Percentiles rank a stretch among this genome's conserved stretches.
Evolutionary conservation across 2,888 invertebrate genomes (phyloP).

Genomic region (Pyrrhia umbra): DNA sequence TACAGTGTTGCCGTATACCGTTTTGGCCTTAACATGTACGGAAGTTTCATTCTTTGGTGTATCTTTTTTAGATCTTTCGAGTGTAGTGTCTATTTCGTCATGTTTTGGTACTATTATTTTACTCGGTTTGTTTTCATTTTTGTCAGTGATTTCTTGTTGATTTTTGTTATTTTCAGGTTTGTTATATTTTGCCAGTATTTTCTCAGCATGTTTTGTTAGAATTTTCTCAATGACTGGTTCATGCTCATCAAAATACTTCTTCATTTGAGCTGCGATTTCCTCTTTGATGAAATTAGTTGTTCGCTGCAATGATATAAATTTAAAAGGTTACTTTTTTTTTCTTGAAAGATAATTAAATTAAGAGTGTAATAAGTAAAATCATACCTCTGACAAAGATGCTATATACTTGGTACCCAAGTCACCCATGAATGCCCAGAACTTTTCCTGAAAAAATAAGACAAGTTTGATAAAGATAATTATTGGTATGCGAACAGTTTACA

Average conservation of each 20-base stretch:
- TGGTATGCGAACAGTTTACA: no score
- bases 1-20: slow-evolving; percentile 71
- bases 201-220: slow-evolving; percentile 3
- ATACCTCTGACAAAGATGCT: slow-evolving; percentile 66
- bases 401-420: slow-evolving; percentile 68
- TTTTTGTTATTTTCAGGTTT: neutral
- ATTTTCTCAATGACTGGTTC: slow-evolving; percentile 4
- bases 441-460: slow-evolving; percentile 63
- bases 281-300: slow-evolving; percentile 63
- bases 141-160: neutral
- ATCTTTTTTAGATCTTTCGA: slow-evolving; percentile 22
- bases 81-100: neutral
- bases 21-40: slow-evolving; percentile 63
- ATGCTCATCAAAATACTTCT: slow-evolving; percentile 39
- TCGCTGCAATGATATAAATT: slow-evolving; percentile 58
- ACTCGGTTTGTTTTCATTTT: neutral
- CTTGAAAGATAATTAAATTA: neutral
- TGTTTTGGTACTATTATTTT: neutral
- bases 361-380: slow-evolving; percentile 8
- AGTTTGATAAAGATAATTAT: slow-evolving; percentile 5
- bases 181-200: neutral
- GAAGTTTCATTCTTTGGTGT: slow-evolving; percentile 28
- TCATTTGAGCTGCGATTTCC: slow-evolving; percentile 64
- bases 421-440: slow-evolving; percentile 71
- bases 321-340: no score